Conservation (phyloP, 2,888 invertebrate genomes). For the Apotomis capreana region DNA sequence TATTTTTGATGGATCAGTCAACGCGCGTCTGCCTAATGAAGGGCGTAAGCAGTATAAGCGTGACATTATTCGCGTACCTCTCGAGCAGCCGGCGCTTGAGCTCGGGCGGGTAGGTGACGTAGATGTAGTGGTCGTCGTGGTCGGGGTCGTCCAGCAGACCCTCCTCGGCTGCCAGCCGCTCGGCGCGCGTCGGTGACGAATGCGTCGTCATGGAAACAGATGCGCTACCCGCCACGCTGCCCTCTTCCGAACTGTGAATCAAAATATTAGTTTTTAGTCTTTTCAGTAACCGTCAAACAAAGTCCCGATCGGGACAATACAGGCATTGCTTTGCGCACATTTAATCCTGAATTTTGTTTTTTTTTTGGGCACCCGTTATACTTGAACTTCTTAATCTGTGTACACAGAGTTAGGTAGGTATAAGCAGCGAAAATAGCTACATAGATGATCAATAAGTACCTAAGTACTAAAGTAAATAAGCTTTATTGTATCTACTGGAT, state of each 20-base stretch:
- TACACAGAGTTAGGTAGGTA: too few relatives aligned
- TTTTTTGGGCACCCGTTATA: too few relatives aligned
- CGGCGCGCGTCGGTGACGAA: slow-evolving; percentile 85
- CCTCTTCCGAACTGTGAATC: slow-evolving; percentile 85
- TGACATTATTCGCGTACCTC: slow-evolving; percentile 84
- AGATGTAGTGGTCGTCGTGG: slow-evolving; percentile 91
- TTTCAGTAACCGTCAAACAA: too few relatives aligned
- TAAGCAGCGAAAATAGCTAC: too few relatives aligned
- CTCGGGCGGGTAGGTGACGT: slow-evolving; percentile 94
- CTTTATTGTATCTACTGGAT: too few relatives aligned
- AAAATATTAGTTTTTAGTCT: not conserved
- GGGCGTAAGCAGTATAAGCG: slow-evolving; percentile 70
- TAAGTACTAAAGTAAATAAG: too few relatives aligned
- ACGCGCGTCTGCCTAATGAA: slow-evolving; percentile 71
- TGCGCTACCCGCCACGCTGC: slow-evolving; percentile 86
- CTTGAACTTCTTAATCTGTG: too few relatives aligned
- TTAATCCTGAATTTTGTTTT: too few relatives aligned
- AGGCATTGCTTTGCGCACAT: too few relatives aligned
- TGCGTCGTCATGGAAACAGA: slow-evolving; percentile 87
- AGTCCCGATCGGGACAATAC: too few relatives aligned
- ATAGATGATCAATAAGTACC: too few relatives aligned
- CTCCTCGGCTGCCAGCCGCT: slow-evolving; percentile 74
- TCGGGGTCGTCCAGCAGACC: slow-evolving; percentile 74
- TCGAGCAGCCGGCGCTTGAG: slow-evolving; percentile 91
- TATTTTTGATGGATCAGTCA: slow-evolving; percentile 49